Evolutionary conservation across 2,797 vertebrate genomes (phyloP).

Genomic region (Smutsia gigantea): DNA sequence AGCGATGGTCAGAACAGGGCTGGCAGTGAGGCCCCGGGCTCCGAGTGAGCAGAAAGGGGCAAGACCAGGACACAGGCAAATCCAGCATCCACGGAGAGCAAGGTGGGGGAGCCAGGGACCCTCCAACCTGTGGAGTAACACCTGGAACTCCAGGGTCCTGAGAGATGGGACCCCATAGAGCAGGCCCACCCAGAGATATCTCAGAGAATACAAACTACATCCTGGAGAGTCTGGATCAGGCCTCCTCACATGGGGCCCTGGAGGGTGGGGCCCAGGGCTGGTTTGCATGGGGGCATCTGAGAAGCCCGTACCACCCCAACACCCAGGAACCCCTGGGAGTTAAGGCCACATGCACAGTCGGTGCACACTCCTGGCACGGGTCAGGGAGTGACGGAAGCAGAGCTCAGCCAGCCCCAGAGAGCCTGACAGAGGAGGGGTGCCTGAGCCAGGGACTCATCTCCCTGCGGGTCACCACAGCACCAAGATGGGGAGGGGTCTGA

Average conservation of each 20-base stretch:
- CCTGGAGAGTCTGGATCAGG: no score
- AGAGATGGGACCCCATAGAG: not conserved
- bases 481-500: rapidly evolving
- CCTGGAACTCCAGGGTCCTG: not conserved
- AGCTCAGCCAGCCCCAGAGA: not conserved
- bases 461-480: not conserved
- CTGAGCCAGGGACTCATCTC: not conserved
- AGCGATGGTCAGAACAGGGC: rapidly evolving
- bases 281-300: not conserved
- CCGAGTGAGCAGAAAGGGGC: no score
- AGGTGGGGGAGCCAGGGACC: rapidly evolving
- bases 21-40: not conserved
- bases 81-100: not conserved
- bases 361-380: not conserved
- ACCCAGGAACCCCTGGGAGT: not conserved
- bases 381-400: not conserved
- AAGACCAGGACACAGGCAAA: not conserved
- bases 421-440: rapidly evolving
- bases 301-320: not conserved
- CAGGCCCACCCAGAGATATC: not conserved
- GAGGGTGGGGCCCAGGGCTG: not conserved
- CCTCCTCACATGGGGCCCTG: not conserved
- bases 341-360: rapidly evolving
- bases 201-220: not conserved
- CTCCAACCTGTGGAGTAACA: not conserved